Evolutionary conservation across 2,797 vertebrate genomes (phyloP), one percentile per base, ranked within the genome.

Genomic region (Cossypha polioptera): DNA sequence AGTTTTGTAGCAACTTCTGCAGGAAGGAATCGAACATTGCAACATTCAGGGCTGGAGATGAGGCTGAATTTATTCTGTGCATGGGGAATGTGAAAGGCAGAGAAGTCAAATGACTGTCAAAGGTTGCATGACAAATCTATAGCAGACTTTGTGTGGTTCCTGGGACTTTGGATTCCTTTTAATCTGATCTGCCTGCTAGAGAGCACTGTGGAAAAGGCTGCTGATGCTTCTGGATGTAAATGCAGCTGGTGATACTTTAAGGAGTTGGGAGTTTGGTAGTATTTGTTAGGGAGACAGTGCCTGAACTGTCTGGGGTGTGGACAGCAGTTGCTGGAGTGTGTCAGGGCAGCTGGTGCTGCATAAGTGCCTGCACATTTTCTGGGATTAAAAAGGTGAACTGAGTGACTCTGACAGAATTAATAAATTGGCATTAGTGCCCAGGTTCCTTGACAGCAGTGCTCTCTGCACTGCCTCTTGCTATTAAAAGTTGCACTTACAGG

Each of bases 1-100:
- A 65, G 18, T 62, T 83, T 75, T 65, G 6, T 36, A 50, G 24
- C 38, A 26, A 43, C 22, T 87, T 38, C 14, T 6, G 3, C 15
- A 35, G 72, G 42, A 31, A 28, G 3, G n/a, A 92, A 18, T n/a
- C 0, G 0, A 43, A 13, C 2, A 1, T 24, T 0, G 2, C 48
- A 24, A 7, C 7, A 3, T 28, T 24, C 12, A 12, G 7, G 29
- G n/a, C 61, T 77, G 88, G 54, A 31, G 31, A 42, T 13, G 50
- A 51, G 33, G 3, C 25, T n/a, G 20, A 11, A 1, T 28, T 65
- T 20, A 11, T 38, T 42, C 69, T 31, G 20, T 48, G 21, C 16
- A 2, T 8, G 24, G 24, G 40, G 19, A 90, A 14, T 0, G 1
- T 38, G 71, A 75, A 57, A 50, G 28, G 50, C 35, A 66, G 62